Base-by-base conservation (phyloP, 2,797 vertebrate genomes). In the Acrossocheilus wenchowensis region DNA sequence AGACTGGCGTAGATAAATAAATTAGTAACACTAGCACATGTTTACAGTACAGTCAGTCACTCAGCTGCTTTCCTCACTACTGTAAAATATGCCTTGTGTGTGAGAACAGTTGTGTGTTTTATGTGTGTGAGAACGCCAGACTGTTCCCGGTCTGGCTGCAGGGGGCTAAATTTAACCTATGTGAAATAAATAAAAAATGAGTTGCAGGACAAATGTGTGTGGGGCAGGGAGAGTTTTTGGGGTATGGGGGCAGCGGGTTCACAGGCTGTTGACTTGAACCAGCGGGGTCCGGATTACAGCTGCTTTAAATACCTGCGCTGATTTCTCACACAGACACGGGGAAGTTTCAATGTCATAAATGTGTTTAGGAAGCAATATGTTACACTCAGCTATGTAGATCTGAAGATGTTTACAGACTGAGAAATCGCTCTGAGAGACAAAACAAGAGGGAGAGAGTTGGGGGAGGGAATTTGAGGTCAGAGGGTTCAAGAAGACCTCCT, bases 221-320 rank as follows among this genome's bases (percentile, higher is more conserved):
- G 84, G 52, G 84, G 57, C 74, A 74, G 60, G 78, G 80, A 41
- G 50, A 43, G 82, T 71, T 87, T 81, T 85, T 64, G 34, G 66
- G 50, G 81, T 78, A 48, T 10, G 30, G 84, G 85, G 75, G 86
- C 88, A 89, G 43, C 21, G 73, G 75, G 86, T 90, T 91, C 87
- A 87, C 81, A 26, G 48, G 60, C 83, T 86, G 82, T 82, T 87
- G 82, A 82, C 89, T 83, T 75, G 30, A 87, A 79, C 54, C 45
- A 71, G 84, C 23, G 4, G 62, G 57, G 68, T 85, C 43, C 73
- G 60, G 89, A 91, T 89, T 89, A 62, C 81, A 89, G 88, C 81
- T 86, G 87, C 75, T 87, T 88, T 84, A 71, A 68, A 88, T 89
- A 86, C 79, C 88, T 93, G 92, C 90, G 17, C 85, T 48, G 88